Evolutionary conservation across 2,113 vertebrate genomes (phyloP).

Genomic region (Rhabdornis inornatus): DNA sequence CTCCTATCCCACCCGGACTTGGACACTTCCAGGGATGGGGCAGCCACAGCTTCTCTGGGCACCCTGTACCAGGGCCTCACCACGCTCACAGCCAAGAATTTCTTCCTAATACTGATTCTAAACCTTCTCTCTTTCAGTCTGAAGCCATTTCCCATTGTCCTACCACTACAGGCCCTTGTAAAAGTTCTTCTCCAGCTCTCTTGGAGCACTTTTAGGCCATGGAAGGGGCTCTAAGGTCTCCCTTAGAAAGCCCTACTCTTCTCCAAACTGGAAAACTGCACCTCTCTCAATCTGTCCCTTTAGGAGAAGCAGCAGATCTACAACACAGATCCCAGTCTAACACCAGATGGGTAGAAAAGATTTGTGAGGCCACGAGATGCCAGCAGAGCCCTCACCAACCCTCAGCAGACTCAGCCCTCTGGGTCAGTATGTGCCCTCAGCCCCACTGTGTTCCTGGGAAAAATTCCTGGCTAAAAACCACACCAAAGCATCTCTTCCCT

Average conservation of each 20-base stretch:
- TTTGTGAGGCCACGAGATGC: fast-evolving
- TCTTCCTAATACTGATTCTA: not conserved
- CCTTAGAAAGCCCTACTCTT: not conserved
- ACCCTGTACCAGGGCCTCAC: not conserved
- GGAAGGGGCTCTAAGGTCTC: not conserved
- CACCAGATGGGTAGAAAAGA: not conserved
- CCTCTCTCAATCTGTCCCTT: not conserved
- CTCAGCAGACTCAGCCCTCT: fast-evolving
- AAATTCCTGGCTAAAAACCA: not conserved
- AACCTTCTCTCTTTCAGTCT: not conserved
- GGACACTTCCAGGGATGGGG: not conserved
- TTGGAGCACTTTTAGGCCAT: not conserved
- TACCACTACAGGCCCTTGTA: not conserved
- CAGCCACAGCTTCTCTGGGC: too few species aligned
- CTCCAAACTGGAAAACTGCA: not conserved
- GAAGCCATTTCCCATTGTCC: not conserved
- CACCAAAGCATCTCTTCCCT: fast-evolving
- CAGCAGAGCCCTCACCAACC: not conserved
- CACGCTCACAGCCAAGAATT: not conserved
- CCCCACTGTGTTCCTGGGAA: not conserved
- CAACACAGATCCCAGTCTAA: fast-evolving
- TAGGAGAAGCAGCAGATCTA: too few species aligned
- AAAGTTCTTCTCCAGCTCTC: not conserved
- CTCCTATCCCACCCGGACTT: not conserved
- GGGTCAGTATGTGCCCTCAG: not conserved